Conservation (phyloP, 2,113 vertebrate species). For the Hystrix cristata region DNA sequence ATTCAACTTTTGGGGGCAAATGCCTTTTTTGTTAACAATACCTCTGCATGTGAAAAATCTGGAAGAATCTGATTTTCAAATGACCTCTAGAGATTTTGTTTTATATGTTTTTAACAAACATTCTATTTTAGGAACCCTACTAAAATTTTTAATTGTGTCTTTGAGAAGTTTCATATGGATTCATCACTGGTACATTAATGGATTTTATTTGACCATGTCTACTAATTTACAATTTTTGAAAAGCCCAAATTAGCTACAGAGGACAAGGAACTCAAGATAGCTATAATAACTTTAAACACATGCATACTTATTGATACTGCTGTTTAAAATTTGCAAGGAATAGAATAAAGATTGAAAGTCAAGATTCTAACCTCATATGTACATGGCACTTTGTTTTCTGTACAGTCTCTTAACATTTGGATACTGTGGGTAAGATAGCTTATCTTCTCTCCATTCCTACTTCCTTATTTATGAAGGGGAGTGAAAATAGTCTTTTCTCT, state of each 20-base stretch:
- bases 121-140: slow-evolving; percentile 9
- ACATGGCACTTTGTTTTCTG: neutral
- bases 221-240: slow-evolving; percentile 28
- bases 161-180: neutral
- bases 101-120: neutral
- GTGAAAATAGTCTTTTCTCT: neutral
- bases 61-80: slow-evolving; percentile 11
- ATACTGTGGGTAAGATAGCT: neutral
- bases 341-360: neutral
- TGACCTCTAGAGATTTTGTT: neutral
- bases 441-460: neutral
- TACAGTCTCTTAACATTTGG: neutral
- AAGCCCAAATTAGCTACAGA: neutral
- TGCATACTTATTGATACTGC: neutral
- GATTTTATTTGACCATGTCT: neutral
- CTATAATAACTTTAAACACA: neutral
- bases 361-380: neutral
- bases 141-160: neutral
- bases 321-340: neutral
- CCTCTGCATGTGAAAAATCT: neutral
- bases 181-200: neutral
- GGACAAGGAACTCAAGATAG: neutral
- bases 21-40: slow-evolving; percentile 28
- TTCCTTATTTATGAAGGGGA: neutral
- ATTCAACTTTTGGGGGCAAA: neutral